Base-by-base conservation (phyloP, 2,113 vertebrate species). In the Mungos mungo region DNA sequence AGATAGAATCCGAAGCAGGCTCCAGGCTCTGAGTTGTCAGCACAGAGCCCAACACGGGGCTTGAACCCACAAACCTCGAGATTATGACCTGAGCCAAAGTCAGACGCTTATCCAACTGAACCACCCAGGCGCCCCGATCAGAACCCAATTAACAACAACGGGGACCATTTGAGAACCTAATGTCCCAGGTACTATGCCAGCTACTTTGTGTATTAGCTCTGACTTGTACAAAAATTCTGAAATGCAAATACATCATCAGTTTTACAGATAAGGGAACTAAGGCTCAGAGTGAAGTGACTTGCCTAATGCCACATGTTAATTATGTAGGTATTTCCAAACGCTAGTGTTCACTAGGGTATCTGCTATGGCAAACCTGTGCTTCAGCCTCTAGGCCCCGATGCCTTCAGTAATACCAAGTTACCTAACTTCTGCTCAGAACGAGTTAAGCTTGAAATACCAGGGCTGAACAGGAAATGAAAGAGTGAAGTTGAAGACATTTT, bases 361-460 rank as follows among this genome's bases (percentile, higher is more conserved):
- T 94, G 87, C 69, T 69, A 16, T 13, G 27, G 23, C 60, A 79
- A 83, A 92, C 79, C 84, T 80, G 25, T 76, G 41, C 41, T 94
- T 65, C 68, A 76, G 50, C 69, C 2, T 10, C 47, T 41, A 79
- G 85, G 90, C 65, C 41, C 74, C 0, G 2, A n/a, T 52, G 45
- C 41, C 92, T 96, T 95, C 68, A 4, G 65, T 89, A 97, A 95
- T 38, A 84, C 9, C 45, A 82, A 85, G 72, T 96, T 98, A 95
- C 97, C 47, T 84, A 96, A 97, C 47, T 82, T 97, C 74, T 85
- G 96, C 57, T 93, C 66, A 68, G 69, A 90, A 93, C 35, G 38
- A 92, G 87, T 19, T 79, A 88, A 97, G 18, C 87, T 81, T 96
- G 97, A 98, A 98, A 97, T 89, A 90, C 77, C 33, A 81, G 92